Conservation (phyloP, 2,113 vertebrate genomes). For the Sylvietta virens region DNA sequence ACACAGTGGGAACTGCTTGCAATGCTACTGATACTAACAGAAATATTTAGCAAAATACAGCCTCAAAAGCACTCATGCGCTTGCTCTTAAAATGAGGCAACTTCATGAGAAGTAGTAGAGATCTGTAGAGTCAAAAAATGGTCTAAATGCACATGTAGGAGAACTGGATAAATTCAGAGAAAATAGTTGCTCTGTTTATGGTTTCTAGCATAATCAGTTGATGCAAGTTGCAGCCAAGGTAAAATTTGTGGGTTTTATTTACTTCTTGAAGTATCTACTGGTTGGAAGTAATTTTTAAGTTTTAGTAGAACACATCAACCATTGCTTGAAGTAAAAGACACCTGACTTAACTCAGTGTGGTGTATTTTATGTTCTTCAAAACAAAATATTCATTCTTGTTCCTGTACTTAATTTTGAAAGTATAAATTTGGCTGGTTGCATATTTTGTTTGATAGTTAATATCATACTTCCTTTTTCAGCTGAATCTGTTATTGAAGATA, state of each 20-base stretch:
- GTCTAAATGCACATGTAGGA: neutral
- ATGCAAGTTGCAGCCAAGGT: neutral
- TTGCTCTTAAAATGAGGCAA: neutral
- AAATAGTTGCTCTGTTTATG: neutral
- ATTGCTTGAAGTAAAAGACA: neutral
- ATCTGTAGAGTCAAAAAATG: neutral
- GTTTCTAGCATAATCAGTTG: neutral
- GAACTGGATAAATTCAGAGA: neutral
- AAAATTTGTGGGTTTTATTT: neutral
- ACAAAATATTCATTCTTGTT: neutral
- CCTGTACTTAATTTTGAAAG: neutral
- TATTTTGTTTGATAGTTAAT: neutral
- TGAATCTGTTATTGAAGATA: constrained; percentile 90
- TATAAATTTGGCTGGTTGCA: neutral
- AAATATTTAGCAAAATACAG: neutral
- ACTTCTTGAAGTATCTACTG: neutral
- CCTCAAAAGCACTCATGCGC: neutral
- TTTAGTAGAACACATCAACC: neutral
- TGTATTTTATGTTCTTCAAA: neutral
- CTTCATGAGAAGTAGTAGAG: neutral
- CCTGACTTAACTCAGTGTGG: neutral
- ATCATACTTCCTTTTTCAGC: constrained; percentile 65
- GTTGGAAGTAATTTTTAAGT: neutral
- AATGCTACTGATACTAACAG: neutral
- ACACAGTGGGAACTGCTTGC: neutral